Evolutionary conservation across 2,797 vertebrate species (phyloP), one percentile per base, ranked within the genome.

Genomic region (Euphonia xanthogaster): DNA sequence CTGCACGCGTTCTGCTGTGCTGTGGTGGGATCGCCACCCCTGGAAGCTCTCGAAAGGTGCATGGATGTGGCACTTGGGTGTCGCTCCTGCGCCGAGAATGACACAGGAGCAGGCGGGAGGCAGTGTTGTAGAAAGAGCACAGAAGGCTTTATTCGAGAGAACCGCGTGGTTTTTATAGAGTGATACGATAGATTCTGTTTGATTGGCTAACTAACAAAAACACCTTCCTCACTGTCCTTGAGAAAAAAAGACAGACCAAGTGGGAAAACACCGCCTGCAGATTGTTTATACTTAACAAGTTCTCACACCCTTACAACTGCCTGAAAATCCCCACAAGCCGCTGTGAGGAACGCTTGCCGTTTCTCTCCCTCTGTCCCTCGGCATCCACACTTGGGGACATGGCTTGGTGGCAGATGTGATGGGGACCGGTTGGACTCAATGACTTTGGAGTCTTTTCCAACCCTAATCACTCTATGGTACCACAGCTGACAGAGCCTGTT

Each of bases 1-100:
- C 16, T 0, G 20, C 2, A 0, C 0, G 0, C 1, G 3, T 9
- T 40, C 9, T 53, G 19, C 57, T 24, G 9, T 5, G 40, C 40
- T 42, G 40, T 8, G 40, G 40, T 18, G 45, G 44, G 14, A 14
- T 18, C 7, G 8, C 15, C 65, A 1, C 2, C n/a, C 33, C 39
- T 30, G 63, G 63, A 2, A 33, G n/a, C 3, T 14, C 33, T 45
- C 10, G 3, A 1, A 14, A 30, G 35, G 12, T 13, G 18, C 7
- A 3, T 21, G 28, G 16, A 14, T 28, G 66, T 17, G 58, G n/a
- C 53, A n/a, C 13, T n/a, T 14, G 31, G 53, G 53, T 22, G 31
- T n/a, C 53, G n/a, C 31, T n/a, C 20, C 7, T 22, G 31, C 7
- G 13, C 53, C n/a, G 53, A 54, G 53, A 14, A n/a, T 22, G 31